phyloP scores from a whole-genome alignment of 2,888 invertebrate species.

The Eudemis profundana region DNA sequence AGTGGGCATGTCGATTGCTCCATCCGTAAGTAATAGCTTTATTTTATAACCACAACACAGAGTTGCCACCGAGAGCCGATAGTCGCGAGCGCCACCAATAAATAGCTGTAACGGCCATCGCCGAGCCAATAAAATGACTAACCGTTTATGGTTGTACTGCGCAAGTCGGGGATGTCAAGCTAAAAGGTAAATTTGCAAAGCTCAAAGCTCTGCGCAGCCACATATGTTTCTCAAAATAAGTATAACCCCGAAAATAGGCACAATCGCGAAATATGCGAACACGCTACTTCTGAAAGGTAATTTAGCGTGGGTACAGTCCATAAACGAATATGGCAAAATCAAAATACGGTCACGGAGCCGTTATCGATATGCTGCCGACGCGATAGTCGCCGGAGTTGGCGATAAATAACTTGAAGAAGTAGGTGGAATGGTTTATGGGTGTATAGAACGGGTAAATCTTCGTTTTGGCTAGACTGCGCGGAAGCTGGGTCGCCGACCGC shows the following conservation, averaged over 20 bases:
- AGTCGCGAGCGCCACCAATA: constrained; percentile 47
- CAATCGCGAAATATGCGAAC: constrained; percentile 37
- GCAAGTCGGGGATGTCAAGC: constrained; percentile 46
- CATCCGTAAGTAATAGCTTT: constrained; percentile 21
- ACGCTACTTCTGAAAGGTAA: constrained; percentile 53
- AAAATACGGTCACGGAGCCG: constrained; percentile 65
- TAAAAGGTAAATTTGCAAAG: background rate
- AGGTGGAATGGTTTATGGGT: constrained; percentile 42
- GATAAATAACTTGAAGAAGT: constrained; percentile 42
- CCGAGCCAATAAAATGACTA: constrained; percentile 60
- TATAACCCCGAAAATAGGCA: constrained; percentile 45
- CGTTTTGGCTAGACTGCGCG: constrained; percentile 34
- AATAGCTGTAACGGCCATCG: constrained; percentile 58
- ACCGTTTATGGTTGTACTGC: constrained; percentile 52
- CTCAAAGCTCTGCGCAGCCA: background rate
- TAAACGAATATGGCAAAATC: constrained; percentile 65
- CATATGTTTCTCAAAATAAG: constrained; percentile 42
- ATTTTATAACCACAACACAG: constrained; percentile 35
- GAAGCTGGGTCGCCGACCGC: constrained; percentile 56
- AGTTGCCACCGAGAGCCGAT: constrained; percentile 13
- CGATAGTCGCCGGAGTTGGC: constrained; percentile 47
- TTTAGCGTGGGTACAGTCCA: constrained; percentile 63
- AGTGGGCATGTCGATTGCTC: constrained; percentile 1
- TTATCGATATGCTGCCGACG: constrained; percentile 55
- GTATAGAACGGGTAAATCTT: constrained; percentile 30